A percentile compares a stretch with the other conserved stretches of the same genome.
These are phyloP conservation scores for Zaprionus lachaisei DNA, from an alignment of 1,140 invertebrate genomes.

Conservation along the genomic window DNA sequence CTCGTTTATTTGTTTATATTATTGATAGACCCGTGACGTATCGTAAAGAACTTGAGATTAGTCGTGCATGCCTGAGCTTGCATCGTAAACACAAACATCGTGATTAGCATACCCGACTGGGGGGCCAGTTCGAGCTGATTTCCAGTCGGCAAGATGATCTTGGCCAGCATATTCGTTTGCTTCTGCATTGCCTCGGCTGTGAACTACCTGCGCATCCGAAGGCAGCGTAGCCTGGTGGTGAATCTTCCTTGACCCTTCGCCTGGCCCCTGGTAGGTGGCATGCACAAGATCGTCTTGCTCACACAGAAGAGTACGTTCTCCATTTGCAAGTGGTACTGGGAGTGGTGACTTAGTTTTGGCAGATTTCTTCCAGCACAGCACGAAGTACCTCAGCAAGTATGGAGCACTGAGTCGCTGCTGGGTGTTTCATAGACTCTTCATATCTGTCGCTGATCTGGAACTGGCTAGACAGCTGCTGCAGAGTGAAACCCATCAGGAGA, in stretches of 20 bases:
- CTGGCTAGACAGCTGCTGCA: constrained; percentile 59
- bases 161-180: constrained; percentile 68
- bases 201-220: constrained; percentile 62
- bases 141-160: constrained; percentile 69
- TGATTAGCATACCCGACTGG: constrained; percentile 38
- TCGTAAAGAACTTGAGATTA: constrained; percentile 48
- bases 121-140: neutral
- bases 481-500: constrained; percentile 52
- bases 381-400: constrained; percentile 56
- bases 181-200: constrained; percentile 69
- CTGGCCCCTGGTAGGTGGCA: constrained; percentile 59
- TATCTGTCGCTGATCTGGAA: constrained; percentile 62
- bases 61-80: neutral
- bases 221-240: constrained; percentile 49
- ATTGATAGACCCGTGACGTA: neutral
- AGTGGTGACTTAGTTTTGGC: neutral
- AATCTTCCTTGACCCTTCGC: constrained; percentile 69
- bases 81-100: neutral
- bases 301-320: constrained; percentile 52
- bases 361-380: constrained; percentile 67
- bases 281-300: constrained; percentile 66
- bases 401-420: constrained; percentile 60
- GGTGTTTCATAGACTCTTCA: constrained; percentile 67
- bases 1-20: neutral
- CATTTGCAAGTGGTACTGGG: neutral